Evolutionary conservation across 2,888 invertebrate genomes (phyloP).

Genomic region (Micoletzkya japonica): DNA sequence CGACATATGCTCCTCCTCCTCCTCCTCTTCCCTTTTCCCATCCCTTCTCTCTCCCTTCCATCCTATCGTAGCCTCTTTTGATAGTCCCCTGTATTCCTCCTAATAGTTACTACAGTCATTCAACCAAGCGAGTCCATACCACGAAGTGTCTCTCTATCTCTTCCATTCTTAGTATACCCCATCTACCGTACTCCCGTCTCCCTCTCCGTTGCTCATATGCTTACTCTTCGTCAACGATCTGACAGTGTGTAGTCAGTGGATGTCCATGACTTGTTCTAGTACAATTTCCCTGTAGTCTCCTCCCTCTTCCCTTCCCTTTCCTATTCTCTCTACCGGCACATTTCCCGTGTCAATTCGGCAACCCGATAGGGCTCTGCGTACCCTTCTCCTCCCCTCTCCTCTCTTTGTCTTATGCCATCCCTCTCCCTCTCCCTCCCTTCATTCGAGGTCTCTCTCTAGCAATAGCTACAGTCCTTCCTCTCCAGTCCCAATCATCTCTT

Average conservation of each 20-base stretch:
- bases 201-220: no score
- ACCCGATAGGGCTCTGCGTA: background rate
- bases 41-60: background rate
- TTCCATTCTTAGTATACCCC: no score
- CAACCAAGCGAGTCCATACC: no score
- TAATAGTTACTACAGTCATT: no score
- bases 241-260: no score
- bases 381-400: slow-evolving; percentile 9
- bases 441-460: background rate
- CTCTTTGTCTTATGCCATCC: slow-evolving; percentile 18
- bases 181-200: no score
- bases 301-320: background rate
- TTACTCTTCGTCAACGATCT: no score
- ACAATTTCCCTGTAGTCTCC: background rate
- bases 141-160: no score
- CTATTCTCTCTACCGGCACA: background rate
- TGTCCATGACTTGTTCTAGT: no score
- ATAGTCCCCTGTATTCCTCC: no score
- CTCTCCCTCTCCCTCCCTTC: background rate
- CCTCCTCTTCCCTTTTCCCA: slow-evolving; percentile 12
- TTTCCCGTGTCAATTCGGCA: slow-evolving; percentile 5
- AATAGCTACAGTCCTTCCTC: no score
- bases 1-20: slow-evolving; percentile 16
- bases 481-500: no score
- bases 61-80: background rate